These are phyloP conservation scores for Toxotes lorentzi DNA, from an alignment of 2,797 vertebrate genomes.

Conservation along the genomic window DNA sequence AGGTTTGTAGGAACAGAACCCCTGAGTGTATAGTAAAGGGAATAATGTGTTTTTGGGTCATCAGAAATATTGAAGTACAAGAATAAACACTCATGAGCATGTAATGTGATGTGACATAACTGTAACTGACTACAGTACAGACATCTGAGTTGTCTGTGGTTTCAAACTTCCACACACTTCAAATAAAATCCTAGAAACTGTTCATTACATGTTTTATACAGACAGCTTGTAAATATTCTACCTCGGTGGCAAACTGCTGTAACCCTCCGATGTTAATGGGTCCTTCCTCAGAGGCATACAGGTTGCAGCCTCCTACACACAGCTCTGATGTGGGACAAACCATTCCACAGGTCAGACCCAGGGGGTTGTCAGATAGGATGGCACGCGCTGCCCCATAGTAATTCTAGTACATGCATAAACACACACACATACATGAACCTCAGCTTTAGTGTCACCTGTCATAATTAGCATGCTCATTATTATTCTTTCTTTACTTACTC, in stretches of 20 bases:
- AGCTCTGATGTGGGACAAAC: conserved; percentile 97
- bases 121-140: too few species aligned
- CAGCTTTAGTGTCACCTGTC: background rate
- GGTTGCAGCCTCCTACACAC: conserved; percentile 96
- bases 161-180: background rate
- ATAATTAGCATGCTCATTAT: background rate
- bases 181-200: background rate
- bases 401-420: conserved; percentile 74
- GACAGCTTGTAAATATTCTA: conserved; percentile 57
- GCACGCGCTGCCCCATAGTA: conserved; percentile 91
- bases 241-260: conserved; percentile 96
- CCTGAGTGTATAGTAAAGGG: too few species aligned
- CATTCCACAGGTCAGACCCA: conserved; percentile 96
- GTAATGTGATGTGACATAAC: too few species aligned
- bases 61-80: too few species aligned
- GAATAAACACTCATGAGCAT: too few species aligned
- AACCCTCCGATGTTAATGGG: conserved; percentile 96
- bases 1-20: too few species aligned
- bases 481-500: background rate
- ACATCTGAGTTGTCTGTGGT: background rate
- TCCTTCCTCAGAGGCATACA: conserved; percentile 94
- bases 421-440: conserved; percentile 1
- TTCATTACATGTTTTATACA: background rate
- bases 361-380: conserved; percentile 97
- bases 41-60: too few species aligned